Conservation (phyloP, 2,113 vertebrate genomes). For the Columba livia region DNA sequence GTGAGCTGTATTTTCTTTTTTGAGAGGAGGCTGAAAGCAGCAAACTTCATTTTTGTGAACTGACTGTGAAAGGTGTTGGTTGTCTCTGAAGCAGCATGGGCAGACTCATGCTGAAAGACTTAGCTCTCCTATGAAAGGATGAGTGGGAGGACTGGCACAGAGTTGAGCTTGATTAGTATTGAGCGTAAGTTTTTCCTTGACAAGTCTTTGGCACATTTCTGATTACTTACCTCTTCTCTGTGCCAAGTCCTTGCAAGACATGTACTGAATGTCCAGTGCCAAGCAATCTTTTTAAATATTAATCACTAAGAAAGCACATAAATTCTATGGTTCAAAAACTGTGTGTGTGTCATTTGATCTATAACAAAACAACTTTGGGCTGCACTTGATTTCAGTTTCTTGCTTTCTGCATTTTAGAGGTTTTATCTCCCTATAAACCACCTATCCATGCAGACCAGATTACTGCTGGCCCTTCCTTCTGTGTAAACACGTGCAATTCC, state of each 20-base stretch:
- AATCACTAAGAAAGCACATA: constrained; percentile 42
- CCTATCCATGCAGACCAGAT: background rate
- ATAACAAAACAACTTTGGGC: background rate
- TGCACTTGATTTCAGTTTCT: background rate
- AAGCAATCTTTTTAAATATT: constrained; percentile 64
- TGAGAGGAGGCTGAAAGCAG: too few relatives aligned
- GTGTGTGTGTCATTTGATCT: constrained; percentile 5
- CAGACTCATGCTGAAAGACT: background rate
- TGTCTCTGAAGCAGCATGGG: constrained; percentile 23
- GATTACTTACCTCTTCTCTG: constrained; percentile 45
- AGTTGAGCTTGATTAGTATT: constrained; percentile 66
- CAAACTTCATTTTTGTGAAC: constrained; percentile 14
- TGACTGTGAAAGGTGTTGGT: constrained; percentile 30
- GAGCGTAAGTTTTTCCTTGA: constrained; percentile 56
- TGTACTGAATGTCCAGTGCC: constrained; percentile 48
- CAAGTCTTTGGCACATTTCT: constrained; percentile 58
- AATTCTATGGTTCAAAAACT: constrained; percentile 19
- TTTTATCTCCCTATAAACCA: background rate
- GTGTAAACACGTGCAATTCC: background rate
- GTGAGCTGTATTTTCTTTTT: background rate
- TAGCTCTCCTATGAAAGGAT: constrained; percentile 6
- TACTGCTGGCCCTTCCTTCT: background rate
- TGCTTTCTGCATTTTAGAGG: background rate
- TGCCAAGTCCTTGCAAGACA: constrained; percentile 61
- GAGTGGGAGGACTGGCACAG: constrained; percentile 56